These are phyloP conservation scores for Poicephalus gulielmi DNA, from an alignment of 2,113 vertebrate genomes.

Conservation along the genomic window DNA sequence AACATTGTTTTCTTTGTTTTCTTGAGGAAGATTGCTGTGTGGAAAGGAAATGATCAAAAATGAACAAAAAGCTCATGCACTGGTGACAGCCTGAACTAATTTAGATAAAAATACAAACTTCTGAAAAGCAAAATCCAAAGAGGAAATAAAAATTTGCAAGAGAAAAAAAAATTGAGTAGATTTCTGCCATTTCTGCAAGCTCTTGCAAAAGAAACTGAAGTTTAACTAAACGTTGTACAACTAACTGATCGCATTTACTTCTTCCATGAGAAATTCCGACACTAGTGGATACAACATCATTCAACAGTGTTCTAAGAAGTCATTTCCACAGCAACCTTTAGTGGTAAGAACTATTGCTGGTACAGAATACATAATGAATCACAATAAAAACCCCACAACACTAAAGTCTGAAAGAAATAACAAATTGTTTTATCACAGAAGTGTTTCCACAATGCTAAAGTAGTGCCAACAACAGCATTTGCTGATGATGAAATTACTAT, in stretches of 20 bases:
- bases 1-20: neutral
- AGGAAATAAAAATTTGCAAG: slow-evolving; percentile 2
- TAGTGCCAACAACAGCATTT: neutral
- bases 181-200: neutral
- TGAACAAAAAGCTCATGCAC: neutral
- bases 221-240: neutral
- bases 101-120: slow-evolving; percentile 36
- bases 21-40: neutral
- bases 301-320: neutral
- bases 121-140: neutral
- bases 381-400: neutral
- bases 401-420: neutral
- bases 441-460: neutral
- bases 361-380: neutral
- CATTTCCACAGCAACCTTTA: neutral
- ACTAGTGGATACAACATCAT: neutral
- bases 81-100: slow-evolving; percentile 14
- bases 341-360: neutral
- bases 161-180: neutral
- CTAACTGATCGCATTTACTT: neutral
- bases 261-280: neutral
- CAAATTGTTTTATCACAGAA: neutral
- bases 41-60: neutral
- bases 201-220: neutral
- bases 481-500: neutral